Evolutionary conservation across 2,888 invertebrate species (phyloP).

Genomic region (Ommatoiulus sabulosus): DNA sequence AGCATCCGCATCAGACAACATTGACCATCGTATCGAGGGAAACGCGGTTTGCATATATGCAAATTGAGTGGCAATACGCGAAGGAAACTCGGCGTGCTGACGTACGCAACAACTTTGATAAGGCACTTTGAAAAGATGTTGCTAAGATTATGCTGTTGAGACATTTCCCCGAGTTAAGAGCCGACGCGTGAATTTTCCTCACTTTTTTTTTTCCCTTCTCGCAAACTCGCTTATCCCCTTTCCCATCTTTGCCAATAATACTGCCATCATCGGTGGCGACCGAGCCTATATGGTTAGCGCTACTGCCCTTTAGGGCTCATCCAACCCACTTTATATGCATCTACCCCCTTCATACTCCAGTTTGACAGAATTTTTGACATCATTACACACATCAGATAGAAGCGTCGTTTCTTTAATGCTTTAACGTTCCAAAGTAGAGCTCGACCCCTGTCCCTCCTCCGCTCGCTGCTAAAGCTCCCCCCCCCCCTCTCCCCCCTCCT

Average conservation of each 20-base stretch:
- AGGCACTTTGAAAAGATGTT: constrained; percentile 40
- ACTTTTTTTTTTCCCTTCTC: not conserved
- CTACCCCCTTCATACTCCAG: constrained; percentile 43
- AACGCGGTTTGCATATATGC: constrained; percentile 28
- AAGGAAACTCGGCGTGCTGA: constrained; percentile 26
- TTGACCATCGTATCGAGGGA: constrained; percentile 40
- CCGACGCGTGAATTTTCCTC: constrained; percentile 38
- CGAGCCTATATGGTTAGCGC: constrained; percentile 42
- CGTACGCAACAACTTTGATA: constrained; percentile 40
- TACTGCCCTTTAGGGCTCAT: constrained; percentile 43
- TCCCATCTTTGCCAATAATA: constrained; percentile 43
- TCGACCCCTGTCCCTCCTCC: constrained; percentile 32
- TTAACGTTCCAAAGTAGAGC: constrained; percentile 40
- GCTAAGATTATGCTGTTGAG: constrained; percentile 40
- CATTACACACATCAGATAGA: constrained; percentile 43
- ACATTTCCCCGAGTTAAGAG: constrained; percentile 39
- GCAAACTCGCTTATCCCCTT: constrained; percentile 37
- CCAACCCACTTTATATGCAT: constrained; percentile 43
- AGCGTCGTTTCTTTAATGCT: constrained; percentile 40
- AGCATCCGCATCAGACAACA: constrained; percentile 43
- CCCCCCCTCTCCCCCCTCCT: not conserved
- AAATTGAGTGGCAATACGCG: constrained; percentile 27
- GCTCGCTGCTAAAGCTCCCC: not conserved
- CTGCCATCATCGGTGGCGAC: constrained; percentile 43
- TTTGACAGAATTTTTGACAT: constrained; percentile 43